Evolutionary conservation across 2,113 vertebrate species (phyloP), one percentile per base, ranked within the genome.

Genomic region (Myiozetetes cayanensis): DNA sequence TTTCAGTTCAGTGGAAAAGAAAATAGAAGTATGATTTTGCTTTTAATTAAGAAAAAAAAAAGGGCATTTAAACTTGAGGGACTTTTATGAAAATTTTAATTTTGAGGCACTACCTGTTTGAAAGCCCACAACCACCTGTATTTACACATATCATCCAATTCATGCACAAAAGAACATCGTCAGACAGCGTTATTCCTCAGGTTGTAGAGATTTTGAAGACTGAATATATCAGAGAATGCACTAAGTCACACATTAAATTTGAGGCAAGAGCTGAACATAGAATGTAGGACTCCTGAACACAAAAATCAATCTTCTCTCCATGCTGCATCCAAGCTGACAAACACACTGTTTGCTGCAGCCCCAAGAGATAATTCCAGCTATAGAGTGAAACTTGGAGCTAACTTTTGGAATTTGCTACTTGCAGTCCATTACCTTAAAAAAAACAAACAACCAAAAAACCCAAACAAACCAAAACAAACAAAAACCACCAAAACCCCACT

Each of bases 351-450:
- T 85, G 21, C 28, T 76, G 56, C 50, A 87, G 33, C 21, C 44
- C 10, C 15, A 25, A 52, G 65, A 49, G 9, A 23, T 19, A 81
- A 58, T 84, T 72, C 12, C 10, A 53, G 5, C 3, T 74, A 24
- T 1, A 58, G 37, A 66, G 4, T 5, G 62, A 81, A 81, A 55
- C 7, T 4, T 0, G 14, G 46, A 72, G 4, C 4, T 4, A 3
- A 10, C 12, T 58, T 46, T 41, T 74, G 14, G 39, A 55, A 77
- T 77, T 66, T 66, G 8, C 31, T 77, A 3, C 16, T 71, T 78
- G 41, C 12, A 74, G 5, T 58, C 6, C 5, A 67, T 58, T 62
- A 50, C 6, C 44, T 56, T 44, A 14, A 47, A 49, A 65, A 53
- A 68, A 50, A 50, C n/a, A n/a, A n/a, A n/a, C n/a, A n/a, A n/a